phyloP scores from a whole-genome alignment of 2,797 vertebrate species.

The Danionella dracula region DNA sequence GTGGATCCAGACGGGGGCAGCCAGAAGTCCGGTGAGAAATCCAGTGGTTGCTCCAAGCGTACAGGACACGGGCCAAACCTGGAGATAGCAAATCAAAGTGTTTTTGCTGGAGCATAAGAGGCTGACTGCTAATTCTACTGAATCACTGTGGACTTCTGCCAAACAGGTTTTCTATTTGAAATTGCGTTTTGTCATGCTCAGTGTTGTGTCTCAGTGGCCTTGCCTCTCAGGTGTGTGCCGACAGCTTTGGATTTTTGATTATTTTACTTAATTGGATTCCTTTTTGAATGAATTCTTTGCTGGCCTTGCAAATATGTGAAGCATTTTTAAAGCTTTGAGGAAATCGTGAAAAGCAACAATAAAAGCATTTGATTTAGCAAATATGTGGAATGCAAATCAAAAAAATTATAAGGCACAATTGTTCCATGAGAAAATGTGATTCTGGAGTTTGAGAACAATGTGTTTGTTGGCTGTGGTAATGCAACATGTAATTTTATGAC shows the following conservation, averaged over 20 bases:
- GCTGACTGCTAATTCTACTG: conserved; percentile 27
- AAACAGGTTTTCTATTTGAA: conserved; percentile 36
- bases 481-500: conserved; percentile 35
- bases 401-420: conserved; percentile 30
- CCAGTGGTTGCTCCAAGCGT: conserved; percentile 87
- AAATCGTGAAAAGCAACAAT: conserved; percentile 22
- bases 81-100: conserved; percentile 29
- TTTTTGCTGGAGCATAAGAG: conserved; percentile 30
- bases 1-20: conserved; percentile 90
- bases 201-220: conserved; percentile 30
- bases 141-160: conserved; percentile 46
- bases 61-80: conserved; percentile 97
- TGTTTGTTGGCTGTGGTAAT: conserved; percentile 6
- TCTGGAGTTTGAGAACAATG: too few relatives aligned
- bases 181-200: conserved; percentile 23
- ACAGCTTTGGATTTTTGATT: conserved; percentile 23
- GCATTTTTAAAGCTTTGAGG: conserved; percentile 39
- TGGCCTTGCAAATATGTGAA: conserved; percentile 31
- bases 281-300: conserved; percentile 27
- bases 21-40: conserved; percentile 80
- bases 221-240: conserved; percentile 27
- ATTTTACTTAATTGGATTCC: conserved; percentile 24
- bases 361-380: conserved; percentile 24
- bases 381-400: conserved; percentile 24
- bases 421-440: conserved; percentile 25